Conservation (phyloP, 2,113 vertebrate species). For the Cricetomys ansorgei region DNA sequence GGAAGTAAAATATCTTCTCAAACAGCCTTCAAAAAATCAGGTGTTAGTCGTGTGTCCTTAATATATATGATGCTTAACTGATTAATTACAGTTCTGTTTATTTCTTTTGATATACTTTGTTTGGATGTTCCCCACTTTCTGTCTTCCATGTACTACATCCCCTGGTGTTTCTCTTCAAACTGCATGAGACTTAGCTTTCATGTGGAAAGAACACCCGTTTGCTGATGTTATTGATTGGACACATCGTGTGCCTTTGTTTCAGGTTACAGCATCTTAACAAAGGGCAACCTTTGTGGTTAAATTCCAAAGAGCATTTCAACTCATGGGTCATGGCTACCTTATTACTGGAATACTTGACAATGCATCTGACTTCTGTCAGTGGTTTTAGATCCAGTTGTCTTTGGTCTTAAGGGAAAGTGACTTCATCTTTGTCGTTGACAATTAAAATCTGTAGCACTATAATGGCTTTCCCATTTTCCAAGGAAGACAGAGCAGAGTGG, state of each 20-base stretch:
- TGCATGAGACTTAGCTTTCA: background rate
- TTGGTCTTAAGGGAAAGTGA: background rate
- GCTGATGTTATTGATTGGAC: background rate
- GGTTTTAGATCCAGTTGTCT: background rate
- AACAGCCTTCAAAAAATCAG: background rate
- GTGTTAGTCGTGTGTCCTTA: background rate
- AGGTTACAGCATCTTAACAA: background rate
- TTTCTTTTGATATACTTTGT: background rate
- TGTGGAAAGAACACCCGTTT: background rate
- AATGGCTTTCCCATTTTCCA: conserved; percentile 47
- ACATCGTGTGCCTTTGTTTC: background rate
- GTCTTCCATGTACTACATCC: background rate
- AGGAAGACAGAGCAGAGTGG: background rate
- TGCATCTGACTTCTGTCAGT: background rate
- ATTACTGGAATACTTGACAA: background rate
- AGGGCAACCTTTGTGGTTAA: background rate
- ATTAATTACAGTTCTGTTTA: background rate
- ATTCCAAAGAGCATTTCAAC: background rate
- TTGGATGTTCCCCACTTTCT: background rate
- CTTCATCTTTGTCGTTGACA: background rate
- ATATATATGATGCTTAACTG: background rate
- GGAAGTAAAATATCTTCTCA: background rate
- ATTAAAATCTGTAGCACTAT: background rate
- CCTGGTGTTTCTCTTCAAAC: background rate
- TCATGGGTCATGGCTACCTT: background rate